Evolutionary conservation across 30 jellyfish, hydroid and myxozoan genomes (phyloP), one percentile per base, ranked within the genome.

Genomic region (Hydra vulgaris): DNA sequence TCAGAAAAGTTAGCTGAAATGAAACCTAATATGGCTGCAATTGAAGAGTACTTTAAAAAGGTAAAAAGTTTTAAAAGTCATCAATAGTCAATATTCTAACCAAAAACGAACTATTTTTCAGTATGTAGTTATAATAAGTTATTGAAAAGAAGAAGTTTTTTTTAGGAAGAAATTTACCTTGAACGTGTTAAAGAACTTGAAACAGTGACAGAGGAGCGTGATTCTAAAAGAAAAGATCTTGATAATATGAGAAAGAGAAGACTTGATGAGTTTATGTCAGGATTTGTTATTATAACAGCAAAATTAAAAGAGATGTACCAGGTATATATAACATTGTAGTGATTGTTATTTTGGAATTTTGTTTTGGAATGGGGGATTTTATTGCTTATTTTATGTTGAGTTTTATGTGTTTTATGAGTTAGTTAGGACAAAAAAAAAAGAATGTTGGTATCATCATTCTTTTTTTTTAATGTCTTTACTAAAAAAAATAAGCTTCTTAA

Each of bases 281-380:
- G 99, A 40, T 94, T 94, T 83, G 83, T 95, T 27, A 83, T 88
- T 5, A 88, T 94, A 74, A 88, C 96, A 8, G 75, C 92, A 27
- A 94, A 94, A 69, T 71, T 94, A 85, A 94, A 94, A 70, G 99
- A 94, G 52, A 87, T 94, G 96, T 94, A 94, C 70, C 99, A 88
- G 94, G 96, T 91, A 40, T 40, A 40, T 40, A 40, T 40, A 40
- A 40, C n/a, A n/a, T n/a, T n/a, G n/a, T n/a, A n/a, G n/a, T n/a
- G n/a, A n/a, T n/a, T n/a, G n/a, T n/a, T n/a, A n/a, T n/a, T n/a
- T n/a, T n/a, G n/a, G n/a, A n/a, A n/a, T n/a, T n/a, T n/a, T n/a
- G n/a, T n/a, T n/a, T n/a, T n/a, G n/a, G n/a, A n/a, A n/a, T n/a
- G n/a, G n/a, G n/a, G n/a, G n/a, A n/a, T n/a, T n/a, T n/a, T n/a